Evolutionary conservation across 1,140 invertebrate genomes (phyloP).

Genomic region (Aethina tumida): DNA sequence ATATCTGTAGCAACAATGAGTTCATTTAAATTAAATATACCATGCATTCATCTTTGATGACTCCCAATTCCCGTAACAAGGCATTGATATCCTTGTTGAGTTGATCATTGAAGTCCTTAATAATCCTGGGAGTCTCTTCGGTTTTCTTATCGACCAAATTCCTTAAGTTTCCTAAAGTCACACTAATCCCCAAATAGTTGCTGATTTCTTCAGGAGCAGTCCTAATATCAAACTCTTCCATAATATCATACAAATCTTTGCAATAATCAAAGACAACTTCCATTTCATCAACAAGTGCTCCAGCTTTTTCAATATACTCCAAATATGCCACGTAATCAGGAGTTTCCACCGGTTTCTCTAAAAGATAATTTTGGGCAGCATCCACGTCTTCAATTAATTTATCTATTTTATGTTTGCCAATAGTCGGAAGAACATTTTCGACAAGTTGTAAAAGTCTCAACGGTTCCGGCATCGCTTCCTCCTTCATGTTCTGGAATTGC

Average conservation of each 20-base stretch:
- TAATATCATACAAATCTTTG: conserved; percentile 62
- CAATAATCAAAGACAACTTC: conserved; percentile 55
- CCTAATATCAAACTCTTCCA: conserved; percentile 57
- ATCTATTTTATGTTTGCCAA: conserved; percentile 51
- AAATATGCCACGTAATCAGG: conserved; percentile 58
- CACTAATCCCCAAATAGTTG: conserved; percentile 34
- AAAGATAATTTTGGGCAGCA: conserved; percentile 50
- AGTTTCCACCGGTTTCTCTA: conserved; percentile 49
- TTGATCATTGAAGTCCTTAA: conserved; percentile 45
- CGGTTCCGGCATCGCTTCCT: conserved; percentile 55
- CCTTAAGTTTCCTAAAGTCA: conserved; percentile 39
- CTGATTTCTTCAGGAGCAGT: conserved; percentile 31
- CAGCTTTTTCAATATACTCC: conserved; percentile 55
- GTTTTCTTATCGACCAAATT: conserved; percentile 44
- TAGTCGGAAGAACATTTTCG: conserved; percentile 43
- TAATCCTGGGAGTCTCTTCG: conserved; percentile 43
- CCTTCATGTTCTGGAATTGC: conserved; percentile 59
- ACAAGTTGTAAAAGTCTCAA: conserved; percentile 54
- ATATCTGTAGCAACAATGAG: conserved; percentile 6
- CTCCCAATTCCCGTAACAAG: conserved; percentile 54
- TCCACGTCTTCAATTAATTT: conserved; percentile 46
- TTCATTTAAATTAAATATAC: conserved; percentile 34
- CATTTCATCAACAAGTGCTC: conserved; percentile 48
- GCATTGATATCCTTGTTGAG: conserved; percentile 52
- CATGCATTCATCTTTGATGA: conserved; percentile 50